Evolutionary conservation across 2,113 vertebrate genomes (phyloP).

Genomic region (Channa maculata): DNA sequence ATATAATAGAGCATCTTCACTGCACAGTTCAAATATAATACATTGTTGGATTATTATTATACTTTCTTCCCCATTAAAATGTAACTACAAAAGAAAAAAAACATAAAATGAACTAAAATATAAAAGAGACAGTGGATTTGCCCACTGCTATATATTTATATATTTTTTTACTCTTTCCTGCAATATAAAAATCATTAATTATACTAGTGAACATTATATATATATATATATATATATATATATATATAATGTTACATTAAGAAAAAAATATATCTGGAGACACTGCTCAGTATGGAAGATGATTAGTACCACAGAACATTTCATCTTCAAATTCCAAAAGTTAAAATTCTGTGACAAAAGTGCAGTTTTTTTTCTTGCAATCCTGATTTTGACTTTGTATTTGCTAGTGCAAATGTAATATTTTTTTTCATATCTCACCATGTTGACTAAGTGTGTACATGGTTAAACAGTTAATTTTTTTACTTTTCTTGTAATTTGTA

Average conservation of each 20-base stretch:
- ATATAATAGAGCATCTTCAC: constrained; percentile 95
- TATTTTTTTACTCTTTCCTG: constrained; percentile 85
- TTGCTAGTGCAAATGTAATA: constrained; percentile 25
- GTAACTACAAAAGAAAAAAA: constrained; percentile 82
- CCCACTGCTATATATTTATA: constrained; percentile 85
- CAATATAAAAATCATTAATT: constrained; percentile 97
- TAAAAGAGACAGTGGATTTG: constrained; percentile 92
- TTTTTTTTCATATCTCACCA: constrained; percentile 28
- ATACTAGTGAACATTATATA: constrained; percentile 95
- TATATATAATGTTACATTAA: constrained; percentile 86
- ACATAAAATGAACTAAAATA: constrained; percentile 83
- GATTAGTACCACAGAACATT: constrained; percentile 32
- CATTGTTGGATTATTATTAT: constrained; percentile 88
- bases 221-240: constrained; percentile 96
- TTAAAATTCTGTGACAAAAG: constrained; percentile 6
- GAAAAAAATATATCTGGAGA: constrained; percentile 87
- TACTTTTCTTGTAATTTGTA: constrained; percentile 66
- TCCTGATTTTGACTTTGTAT: not conserved
- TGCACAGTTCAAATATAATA: constrained; percentile 95
- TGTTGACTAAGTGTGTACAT: no score
- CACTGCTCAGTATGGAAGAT: constrained; percentile 78
- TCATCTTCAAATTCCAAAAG: not conserved
- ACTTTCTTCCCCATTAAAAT: constrained; percentile 85
- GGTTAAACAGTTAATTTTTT: no score
- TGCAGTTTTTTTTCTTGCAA: not conserved